These are phyloP conservation scores for Drosophila basisetae DNA, from an alignment of 2,888 invertebrate species.

Conservation along the genomic window DNA sequence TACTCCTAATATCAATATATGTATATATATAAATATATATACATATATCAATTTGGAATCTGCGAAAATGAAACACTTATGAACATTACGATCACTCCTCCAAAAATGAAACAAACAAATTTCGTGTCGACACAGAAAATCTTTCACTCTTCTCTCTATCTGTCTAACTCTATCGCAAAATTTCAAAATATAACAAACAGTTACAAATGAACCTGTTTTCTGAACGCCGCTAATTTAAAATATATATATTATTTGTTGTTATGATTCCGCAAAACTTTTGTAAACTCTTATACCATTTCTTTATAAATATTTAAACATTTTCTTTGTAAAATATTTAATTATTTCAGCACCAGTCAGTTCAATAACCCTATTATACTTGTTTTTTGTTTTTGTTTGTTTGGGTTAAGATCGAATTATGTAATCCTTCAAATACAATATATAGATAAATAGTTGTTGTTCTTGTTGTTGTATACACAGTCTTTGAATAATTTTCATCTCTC, in stretches of 20 bases:
- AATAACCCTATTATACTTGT: conserved; percentile 32
- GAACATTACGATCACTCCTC: conserved; percentile 47
- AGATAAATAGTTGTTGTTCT: conserved; percentile 81
- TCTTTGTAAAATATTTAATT: conserved; percentile 62
- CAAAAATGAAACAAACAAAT: conserved; percentile 43
- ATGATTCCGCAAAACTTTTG: conserved; percentile 65
- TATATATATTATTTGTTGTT: conserved; percentile 41
- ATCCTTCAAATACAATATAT: conserved; percentile 67
- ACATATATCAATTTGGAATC: conserved; percentile 39
- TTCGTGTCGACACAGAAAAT: conserved; percentile 66
- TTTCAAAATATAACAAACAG: conserved; percentile 46
- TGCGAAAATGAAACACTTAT: conserved; percentile 35
- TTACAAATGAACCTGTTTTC: conserved; percentile 60
- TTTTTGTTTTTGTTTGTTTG: conserved; percentile 33
- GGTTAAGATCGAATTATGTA: conserved; percentile 56
- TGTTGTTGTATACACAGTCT: conserved; percentile 77
- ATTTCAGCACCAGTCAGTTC: conserved; percentile 72
- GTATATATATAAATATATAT: conserved; percentile 27
- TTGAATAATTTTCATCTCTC: conserved; percentile 11
- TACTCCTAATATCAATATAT: conserved; percentile 23
- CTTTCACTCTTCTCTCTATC: conserved; percentile 68
- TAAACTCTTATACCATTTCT: conserved; percentile 61
- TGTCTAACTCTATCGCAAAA: conserved; percentile 64
- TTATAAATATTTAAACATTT: conserved; percentile 45
- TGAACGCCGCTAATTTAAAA: conserved; percentile 69